phyloP scores from a whole-genome alignment of 2,113 vertebrate genomes.

The Prunella fulvescens region DNA sequence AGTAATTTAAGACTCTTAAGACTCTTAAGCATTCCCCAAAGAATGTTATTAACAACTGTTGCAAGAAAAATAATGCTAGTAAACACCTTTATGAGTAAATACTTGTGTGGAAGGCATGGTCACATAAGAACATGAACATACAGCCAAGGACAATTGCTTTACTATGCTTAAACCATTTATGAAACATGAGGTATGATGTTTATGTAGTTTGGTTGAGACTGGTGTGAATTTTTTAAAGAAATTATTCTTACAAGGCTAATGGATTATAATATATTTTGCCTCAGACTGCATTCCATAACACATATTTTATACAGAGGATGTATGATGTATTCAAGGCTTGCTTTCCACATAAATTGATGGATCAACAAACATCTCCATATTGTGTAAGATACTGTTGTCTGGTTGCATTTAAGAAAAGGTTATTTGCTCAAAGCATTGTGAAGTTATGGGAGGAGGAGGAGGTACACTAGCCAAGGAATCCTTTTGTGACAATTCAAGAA shows the following conservation, averaged over 20 bases:
- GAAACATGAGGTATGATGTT: slow-evolving; percentile 11
- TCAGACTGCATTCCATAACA: slow-evolving; percentile 34
- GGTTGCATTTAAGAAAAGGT: background rate
- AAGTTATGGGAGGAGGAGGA: background rate
- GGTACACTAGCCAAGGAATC: background rate
- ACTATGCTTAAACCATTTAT: background rate
- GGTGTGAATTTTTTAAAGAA: background rate
- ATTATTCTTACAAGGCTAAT: slow-evolving; percentile 14
- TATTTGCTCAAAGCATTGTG: background rate
- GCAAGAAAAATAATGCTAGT: slow-evolving; percentile 1
- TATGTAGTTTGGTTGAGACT: slow-evolving; percentile 1
- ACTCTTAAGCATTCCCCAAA: background rate
- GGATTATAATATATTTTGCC: slow-evolving; percentile 44
- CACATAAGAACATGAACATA: background rate
- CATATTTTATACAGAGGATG: slow-evolving; percentile 45
- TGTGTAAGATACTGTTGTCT: background rate
- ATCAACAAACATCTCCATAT: background rate
- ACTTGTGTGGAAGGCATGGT: background rate
- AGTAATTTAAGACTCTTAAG: slow-evolving; percentile 27
- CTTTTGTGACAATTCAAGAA: background rate
- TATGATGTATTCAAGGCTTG: background rate
- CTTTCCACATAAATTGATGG: background rate
- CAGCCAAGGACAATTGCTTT: slow-evolving; percentile 42
- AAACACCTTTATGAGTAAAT: slow-evolving; percentile 36
- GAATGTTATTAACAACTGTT: slow-evolving; percentile 5